Conservation (phyloP, 2,113 vertebrate species). For the Xenopus borealis region DNA sequence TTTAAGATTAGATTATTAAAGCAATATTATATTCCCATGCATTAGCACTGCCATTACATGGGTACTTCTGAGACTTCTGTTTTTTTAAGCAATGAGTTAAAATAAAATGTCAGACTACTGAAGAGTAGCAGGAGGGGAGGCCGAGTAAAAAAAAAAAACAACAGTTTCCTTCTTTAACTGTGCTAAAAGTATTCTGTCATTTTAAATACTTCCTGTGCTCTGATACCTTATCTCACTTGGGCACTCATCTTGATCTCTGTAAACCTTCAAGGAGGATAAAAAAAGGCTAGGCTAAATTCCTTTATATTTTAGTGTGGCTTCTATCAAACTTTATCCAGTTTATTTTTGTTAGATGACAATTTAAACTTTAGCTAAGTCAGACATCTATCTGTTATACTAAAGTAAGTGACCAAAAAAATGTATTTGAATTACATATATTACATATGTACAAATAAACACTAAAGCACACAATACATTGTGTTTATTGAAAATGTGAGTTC, state of each 20-base stretch:
- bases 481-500: too few relatives aligned
- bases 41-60: not conserved
- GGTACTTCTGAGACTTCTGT: not conserved
- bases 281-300: too few relatives aligned
- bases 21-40: constrained; percentile 12
- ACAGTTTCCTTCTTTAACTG: not conserved
- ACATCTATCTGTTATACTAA: too few relatives aligned
- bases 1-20: constrained; percentile 20
- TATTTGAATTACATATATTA: too few relatives aligned
- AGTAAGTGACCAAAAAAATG: too few relatives aligned
- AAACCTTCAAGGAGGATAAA: not conserved
- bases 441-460: too few relatives aligned
- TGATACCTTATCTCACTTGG: not conserved
- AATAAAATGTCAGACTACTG: not conserved
- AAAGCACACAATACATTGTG: too few relatives aligned
- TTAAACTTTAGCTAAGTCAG: too few relatives aligned
- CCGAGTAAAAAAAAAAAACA: not conserved
- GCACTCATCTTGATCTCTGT: not conserved
- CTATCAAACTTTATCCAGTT: too few relatives aligned
- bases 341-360: too few relatives aligned
- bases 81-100: not conserved
- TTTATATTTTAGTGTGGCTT: too few relatives aligned
- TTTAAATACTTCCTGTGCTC: not conserved
- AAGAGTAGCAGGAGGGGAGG: not conserved
- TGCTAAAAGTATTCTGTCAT: not conserved